These are phyloP conservation scores for Eugnorisma glareosa DNA, from an alignment of 2,888 invertebrate species.

Conservation along the genomic window DNA sequence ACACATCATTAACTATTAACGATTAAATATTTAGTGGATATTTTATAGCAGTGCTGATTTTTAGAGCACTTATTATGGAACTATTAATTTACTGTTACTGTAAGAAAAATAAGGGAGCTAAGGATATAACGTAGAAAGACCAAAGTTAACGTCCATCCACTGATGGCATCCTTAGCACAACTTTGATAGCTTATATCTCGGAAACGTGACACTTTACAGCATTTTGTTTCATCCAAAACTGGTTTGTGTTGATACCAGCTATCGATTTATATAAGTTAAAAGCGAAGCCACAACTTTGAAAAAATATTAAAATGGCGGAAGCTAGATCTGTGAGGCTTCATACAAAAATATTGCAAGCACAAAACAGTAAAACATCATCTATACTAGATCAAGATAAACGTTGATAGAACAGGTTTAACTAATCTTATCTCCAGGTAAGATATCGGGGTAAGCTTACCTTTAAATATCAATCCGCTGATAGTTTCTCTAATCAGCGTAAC, in stretches of 20 bases:
- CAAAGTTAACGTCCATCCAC: too few relatives aligned
- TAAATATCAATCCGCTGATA: slow-evolving; percentile 52
- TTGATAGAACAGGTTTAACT: slow-evolving; percentile 30
- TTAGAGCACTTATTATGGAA: neutral
- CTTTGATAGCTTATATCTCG: too few relatives aligned
- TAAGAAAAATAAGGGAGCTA: neutral
- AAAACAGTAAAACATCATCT: slow-evolving; percentile 13
- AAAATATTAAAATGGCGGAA: too few relatives aligned
- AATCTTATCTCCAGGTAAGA: slow-evolving; percentile 45
- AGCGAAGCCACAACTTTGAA: too few relatives aligned
- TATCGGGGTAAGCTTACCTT: slow-evolving; percentile 40
- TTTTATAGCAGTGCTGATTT: neutral
- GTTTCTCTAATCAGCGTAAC: neutral
- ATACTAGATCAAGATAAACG: slow-evolving; percentile 4
- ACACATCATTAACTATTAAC: neutral
- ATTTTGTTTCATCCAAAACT: too few relatives aligned
- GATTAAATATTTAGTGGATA: neutral
- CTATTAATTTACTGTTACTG: neutral
- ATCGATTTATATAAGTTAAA: too few relatives aligned
- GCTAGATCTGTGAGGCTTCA: too few relatives aligned
- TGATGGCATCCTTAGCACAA: too few relatives aligned
- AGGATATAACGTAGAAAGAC: too few relatives aligned
- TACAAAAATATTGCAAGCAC: too few relatives aligned
- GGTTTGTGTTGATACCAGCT: too few relatives aligned
- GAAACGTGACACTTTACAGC: too few relatives aligned